A percentile compares a stretch with the other conserved stretches of the same genome.
Conservation (phyloP, 2,113 vertebrate genomes). For the Takifugu flavidus region DNA sequence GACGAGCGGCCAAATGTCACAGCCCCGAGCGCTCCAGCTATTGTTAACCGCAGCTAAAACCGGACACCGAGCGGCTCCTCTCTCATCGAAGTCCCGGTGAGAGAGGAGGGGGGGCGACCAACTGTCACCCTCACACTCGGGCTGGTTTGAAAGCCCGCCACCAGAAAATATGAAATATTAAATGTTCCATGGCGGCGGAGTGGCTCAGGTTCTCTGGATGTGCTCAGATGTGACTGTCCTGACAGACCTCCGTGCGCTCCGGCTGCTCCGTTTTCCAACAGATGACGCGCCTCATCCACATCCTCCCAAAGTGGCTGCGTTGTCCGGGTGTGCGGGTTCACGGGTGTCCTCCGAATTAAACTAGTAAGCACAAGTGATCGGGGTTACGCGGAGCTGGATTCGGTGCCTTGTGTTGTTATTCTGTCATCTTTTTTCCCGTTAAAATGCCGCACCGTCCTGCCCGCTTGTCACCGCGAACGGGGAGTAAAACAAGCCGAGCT, state of each 20-base stretch:
- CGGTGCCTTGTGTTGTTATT: constrained; percentile 52
- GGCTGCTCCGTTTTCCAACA: constrained; percentile 17
- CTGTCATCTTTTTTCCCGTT: constrained; percentile 41
- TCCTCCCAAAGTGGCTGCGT: constrained; percentile 30
- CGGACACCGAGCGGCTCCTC: constrained; percentile 40
- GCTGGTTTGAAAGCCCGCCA: constrained; percentile 3
- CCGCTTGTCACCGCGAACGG: constrained; percentile 22
- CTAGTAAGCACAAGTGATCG: constrained; percentile 8
- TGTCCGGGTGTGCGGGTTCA: constrained; percentile 22
- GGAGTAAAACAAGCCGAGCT: constrained; percentile 12
- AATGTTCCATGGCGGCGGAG: constrained; percentile 20
- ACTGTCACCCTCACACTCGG: constrained; percentile 53
- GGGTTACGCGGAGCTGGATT: constrained; percentile 8
- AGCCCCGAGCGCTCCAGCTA: constrained; percentile 32
- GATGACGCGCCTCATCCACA: constrained; percentile 52
- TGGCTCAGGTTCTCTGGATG: background rate
- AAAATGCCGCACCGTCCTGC: constrained; percentile 43
- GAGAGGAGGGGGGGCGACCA: constrained; percentile 68
- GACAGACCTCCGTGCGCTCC: constrained; percentile 46
- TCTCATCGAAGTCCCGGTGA: constrained; percentile 46
- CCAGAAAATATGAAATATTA: constrained; percentile 15
- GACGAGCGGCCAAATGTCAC: constrained; percentile 25
- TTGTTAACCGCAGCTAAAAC: constrained; percentile 42
- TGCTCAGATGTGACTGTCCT: constrained; percentile 11
- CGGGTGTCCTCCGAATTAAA: constrained; percentile 7